These are phyloP conservation scores for Rhogogaster chlorosoma DNA, from an alignment of 2,888 invertebrate genomes.

Conservation along the genomic window DNA sequence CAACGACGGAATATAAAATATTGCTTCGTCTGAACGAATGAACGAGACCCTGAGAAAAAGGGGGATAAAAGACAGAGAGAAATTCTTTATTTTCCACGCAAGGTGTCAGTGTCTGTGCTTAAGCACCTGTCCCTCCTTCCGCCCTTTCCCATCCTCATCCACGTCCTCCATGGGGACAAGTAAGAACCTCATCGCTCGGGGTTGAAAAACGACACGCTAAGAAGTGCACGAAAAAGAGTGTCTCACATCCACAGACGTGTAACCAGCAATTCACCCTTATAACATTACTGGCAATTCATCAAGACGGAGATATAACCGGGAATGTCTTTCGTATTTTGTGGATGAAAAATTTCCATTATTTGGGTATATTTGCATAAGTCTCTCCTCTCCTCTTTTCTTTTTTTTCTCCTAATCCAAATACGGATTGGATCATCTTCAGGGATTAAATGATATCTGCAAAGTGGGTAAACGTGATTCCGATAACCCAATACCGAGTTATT, in stretches of 20 bases:
- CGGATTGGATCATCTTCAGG: neutral
- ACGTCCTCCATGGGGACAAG: neutral
- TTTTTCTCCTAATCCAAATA: neutral
- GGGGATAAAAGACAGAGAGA: neutral
- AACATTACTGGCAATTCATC: neutral
- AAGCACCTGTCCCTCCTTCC: conserved; percentile 39
- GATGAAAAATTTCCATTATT: neutral
- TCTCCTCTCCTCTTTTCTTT: neutral
- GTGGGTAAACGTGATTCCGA: conserved; percentile 5
- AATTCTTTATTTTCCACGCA: conserved; percentile 42
- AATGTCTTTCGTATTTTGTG: neutral
- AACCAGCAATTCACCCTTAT: neutral
- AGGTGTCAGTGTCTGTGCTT: conserved; percentile 35
- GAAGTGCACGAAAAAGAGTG: neutral
- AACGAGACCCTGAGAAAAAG: neutral
- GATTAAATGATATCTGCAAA: neutral
- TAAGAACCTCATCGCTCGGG: conserved; percentile 34
- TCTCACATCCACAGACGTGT: neutral
- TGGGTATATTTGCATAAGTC: neutral
- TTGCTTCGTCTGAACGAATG: conserved; percentile 25
- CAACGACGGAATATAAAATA: conserved; percentile 44
- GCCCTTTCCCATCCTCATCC: neutral
- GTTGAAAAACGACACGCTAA: conserved; percentile 43
- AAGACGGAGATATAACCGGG: neutral
- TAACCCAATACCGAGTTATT: neutral